Evolutionary conservation across 1,140 invertebrate species (phyloP), one percentile per base, ranked within the genome.

Genomic region (Neodiprion pinetum): DNA sequence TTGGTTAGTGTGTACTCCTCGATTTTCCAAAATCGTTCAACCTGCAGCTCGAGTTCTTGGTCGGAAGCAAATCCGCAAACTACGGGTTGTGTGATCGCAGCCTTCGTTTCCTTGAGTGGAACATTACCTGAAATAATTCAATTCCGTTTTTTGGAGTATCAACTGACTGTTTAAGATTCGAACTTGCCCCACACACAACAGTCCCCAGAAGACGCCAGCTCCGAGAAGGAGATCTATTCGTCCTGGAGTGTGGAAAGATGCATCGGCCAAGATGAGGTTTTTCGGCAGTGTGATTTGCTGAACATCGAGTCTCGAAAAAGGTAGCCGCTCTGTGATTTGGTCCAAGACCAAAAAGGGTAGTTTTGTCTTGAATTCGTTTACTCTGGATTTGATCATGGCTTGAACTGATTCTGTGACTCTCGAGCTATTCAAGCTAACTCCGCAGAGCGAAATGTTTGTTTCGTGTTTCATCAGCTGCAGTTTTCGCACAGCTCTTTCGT

Each of bases 201-300:
- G 66, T 12, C 83, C 73, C 77, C 80, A 85, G 76, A 84, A 85
- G 47, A 79, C 17, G 28, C 80, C 80, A 11, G 81, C 80, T 1
- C 79, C 81, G 1, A 85, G 70, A 11, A 86, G 47, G 23, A 85
- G 61, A 71, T 86, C 78, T 65, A 84, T 80, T 10, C 74, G 70
- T 61, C 74, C 76, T 10, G 78, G 77, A 47, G 48, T 40, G 69
- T 80, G 48, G 74, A 83, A 84, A 10, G 78, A 14, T 17, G 80
- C 74, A 77, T 83, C 83, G 14, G 80, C 81, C 9, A 84, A 53
- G 10, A 9, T 7, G 9, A 79, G 11, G 66, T 79, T 69, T n/a
- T 28, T 47, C 11, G 76, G 78, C 71, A 82, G 74, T 0, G 72
- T 9, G 9, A 78, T 53, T 14, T 72, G 48, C 9, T 40, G 72